A percentile compares a stretch with the other conserved stretches of the same genome.
Conservation (phyloP, 2,888 invertebrate species). For the Conomelus anceps region DNA sequence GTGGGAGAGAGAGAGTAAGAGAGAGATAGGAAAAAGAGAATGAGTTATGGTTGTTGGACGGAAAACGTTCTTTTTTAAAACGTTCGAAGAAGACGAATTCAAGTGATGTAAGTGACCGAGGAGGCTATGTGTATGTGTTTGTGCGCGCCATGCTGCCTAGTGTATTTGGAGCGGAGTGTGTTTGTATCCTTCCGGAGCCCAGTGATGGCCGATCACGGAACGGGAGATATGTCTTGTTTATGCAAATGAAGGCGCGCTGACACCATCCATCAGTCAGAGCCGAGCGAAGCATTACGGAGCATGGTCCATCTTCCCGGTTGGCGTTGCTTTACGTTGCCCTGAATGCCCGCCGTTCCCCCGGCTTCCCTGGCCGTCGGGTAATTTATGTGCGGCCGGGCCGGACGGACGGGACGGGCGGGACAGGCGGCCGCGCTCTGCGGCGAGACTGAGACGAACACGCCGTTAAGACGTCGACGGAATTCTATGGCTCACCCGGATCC, state of each 20-base stretch:
- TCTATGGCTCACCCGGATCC: slow-evolving; percentile 21
- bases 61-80: background rate
- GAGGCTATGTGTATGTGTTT: no score
- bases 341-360: background rate
- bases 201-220: background rate
- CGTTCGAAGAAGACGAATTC: background rate
- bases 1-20: background rate
- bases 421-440: slow-evolving; percentile 19
- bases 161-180: background rate
- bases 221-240: slow-evolving; percentile 15
- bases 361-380: no score
- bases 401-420: slow-evolving; percentile 22
- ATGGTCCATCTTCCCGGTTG: background rate
- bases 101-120: no score
- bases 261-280: slow-evolving; percentile 20
- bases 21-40: no score
- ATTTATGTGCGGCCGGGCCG: slow-evolving; percentile 22
- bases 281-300: slow-evolving; percentile 24
- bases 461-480: slow-evolving; percentile 9
- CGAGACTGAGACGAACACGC: background rate
- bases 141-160: background rate
- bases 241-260: slow-evolving; percentile 10
- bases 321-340: background rate
- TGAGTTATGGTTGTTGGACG: background rate
- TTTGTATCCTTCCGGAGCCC: background rate